These are phyloP conservation scores for Anseranas semipalmata DNA, from an alignment of 2,113 vertebrate species.

Conservation along the genomic window DNA sequence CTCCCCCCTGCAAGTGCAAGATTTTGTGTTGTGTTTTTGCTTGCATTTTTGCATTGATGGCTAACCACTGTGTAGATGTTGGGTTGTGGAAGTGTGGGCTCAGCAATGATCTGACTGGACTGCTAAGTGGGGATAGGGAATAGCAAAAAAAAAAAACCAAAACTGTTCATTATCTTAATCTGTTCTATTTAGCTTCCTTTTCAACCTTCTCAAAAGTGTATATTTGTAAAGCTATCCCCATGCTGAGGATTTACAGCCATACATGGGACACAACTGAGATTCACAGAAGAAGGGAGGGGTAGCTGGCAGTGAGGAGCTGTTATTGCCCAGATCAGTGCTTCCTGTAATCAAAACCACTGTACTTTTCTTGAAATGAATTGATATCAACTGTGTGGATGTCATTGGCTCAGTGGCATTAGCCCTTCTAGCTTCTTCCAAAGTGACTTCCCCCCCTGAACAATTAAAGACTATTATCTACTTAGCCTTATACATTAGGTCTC, in stretches of 20 bases:
- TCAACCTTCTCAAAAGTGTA: neutral
- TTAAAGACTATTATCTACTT: neutral
- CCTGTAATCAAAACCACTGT: slow-evolving; percentile 1
- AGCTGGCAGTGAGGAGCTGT: neutral
- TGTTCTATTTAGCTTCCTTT: neutral
- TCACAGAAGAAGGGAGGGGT: neutral
- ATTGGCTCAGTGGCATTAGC: neutral
- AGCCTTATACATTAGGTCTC: neutral
- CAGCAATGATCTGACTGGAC: neutral
- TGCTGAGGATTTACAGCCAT: neutral
- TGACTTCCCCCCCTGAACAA: neutral
- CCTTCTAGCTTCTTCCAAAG: neutral
- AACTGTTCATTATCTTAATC: neutral
- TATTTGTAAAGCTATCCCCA: neutral
- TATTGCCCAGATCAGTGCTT: neutral
- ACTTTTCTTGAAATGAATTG: slow-evolving; percentile 2
- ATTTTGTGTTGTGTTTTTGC: neutral
- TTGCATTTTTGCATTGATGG: neutral
- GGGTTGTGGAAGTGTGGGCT: neutral
- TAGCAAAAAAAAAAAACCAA: neutral
- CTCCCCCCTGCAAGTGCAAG: neutral
- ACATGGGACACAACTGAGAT: neutral
- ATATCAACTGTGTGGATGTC: neutral
- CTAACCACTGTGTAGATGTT: neutral
- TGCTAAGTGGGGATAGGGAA: neutral